Percentiles rank a stretch among this genome's conserved stretches.
phyloP scores from a whole-genome alignment of 2,888 invertebrate genomes.

The Phytoseiulus persimilis region DNA sequence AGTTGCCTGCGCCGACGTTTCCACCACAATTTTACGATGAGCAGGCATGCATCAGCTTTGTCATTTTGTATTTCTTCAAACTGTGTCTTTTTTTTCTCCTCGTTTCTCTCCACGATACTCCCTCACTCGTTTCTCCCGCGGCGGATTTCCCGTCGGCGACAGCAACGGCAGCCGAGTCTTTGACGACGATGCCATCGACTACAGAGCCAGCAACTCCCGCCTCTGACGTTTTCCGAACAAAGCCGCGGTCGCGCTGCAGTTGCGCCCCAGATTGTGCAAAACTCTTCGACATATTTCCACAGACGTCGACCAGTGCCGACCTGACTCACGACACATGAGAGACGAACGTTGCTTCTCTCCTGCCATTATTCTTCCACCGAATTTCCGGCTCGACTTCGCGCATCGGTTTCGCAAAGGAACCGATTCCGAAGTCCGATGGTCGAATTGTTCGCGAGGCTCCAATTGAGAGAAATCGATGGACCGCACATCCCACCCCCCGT shows the following conservation, averaged over 20 bases:
- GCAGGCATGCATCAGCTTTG: conserved; percentile 5
- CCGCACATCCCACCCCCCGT: no score
- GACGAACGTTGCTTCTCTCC: background rate
- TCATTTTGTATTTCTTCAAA: background rate
- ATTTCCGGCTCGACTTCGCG: no score
- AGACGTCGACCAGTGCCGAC: background rate
- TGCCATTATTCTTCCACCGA: background rate
- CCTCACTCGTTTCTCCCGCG: background rate
- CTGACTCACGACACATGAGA: background rate
- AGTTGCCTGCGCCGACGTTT: background rate
- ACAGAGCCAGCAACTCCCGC: background rate
- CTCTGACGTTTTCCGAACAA: background rate
- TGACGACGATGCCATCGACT: background rate
- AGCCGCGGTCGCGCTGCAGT: background rate
- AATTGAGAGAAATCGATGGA: no score
- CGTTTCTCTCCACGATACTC: background rate
- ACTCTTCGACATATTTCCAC: background rate
- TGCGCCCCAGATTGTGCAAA: conserved; percentile 5
- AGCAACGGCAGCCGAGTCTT: background rate
- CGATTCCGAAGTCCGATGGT: no score
- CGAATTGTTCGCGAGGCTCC: no score
- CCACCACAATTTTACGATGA: background rate
- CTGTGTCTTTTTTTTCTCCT: background rate
- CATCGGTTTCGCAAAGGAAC: no score
- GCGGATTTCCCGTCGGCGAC: background rate